Percentiles rank a stretch among this genome's conserved stretches.
Evolutionary conservation across 1,140 invertebrate genomes (phyloP).

Genomic region (Drosophila mauritiana): DNA sequence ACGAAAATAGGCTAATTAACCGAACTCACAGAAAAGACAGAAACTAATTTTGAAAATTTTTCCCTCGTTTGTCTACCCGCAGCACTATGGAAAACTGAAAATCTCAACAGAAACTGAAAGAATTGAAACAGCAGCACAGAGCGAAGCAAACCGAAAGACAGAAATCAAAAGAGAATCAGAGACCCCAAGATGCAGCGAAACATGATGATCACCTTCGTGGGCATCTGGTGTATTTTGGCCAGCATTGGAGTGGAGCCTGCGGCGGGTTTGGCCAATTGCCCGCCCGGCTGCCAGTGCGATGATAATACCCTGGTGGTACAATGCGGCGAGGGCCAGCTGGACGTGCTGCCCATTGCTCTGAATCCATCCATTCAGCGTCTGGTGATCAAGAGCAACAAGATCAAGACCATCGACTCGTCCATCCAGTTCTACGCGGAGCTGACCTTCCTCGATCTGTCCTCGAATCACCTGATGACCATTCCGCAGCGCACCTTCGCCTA

Average conservation of each 20-base stretch:
- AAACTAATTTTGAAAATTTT: conserved; percentile 41
- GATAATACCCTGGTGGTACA: conserved; percentile 94
- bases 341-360: conserved; percentile 95
- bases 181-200: conserved; percentile 51
- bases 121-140: conserved; percentile 32
- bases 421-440: conserved; percentile 95
- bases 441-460: conserved; percentile 92
- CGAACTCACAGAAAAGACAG: conserved; percentile 1
- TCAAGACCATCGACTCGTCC: conserved; percentile 94
- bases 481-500: conserved; percentile 91
- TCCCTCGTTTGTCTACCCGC: conserved; percentile 38
- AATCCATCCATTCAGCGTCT: conserved; percentile 95
- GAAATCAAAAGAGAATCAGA: conserved; percentile 20
- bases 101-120: conserved; percentile 15
- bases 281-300: conserved; percentile 92
- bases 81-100: conserved; percentile 74
- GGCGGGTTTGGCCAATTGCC: conserved; percentile 87
- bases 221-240: conserved; percentile 49
- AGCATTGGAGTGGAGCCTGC: conserved; percentile 31
- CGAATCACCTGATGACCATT: conserved; percentile 92
- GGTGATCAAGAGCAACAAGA: conserved; percentile 92
- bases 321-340: conserved; percentile 93
- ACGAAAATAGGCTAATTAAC: conserved; percentile 52
- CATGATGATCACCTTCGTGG: conserved; percentile 50
- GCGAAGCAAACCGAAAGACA: conserved; percentile 22